Base-by-base conservation (phyloP, 2,113 vertebrate genomes). In the Casuarius casuarius region DNA sequence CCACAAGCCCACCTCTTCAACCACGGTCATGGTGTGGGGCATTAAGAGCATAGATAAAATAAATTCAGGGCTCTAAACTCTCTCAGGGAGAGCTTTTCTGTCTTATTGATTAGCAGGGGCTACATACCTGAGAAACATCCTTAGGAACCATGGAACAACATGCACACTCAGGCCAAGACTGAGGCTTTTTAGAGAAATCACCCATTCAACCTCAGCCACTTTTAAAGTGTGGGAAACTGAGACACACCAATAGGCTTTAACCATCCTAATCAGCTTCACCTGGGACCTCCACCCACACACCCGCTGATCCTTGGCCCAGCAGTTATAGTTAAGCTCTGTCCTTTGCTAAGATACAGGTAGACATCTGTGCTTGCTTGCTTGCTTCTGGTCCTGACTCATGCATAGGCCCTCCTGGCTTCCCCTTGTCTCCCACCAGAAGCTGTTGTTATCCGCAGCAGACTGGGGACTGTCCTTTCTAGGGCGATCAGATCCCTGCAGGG, bases 351-450 rank as follows among this genome's bases (percentile, higher is more conserved):
- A 16, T 59, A 31, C 10, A 20, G 29, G 29, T 59, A 33, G 29
- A 19, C 19, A 1, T 12, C 20, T 12, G 3, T 1, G 10, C 0
- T 0, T 8, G 4, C 12, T 0, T 7, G 4, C 12, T 0, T 7
- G 9, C 0, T 62, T 61, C 16, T 79, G 49, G 10, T 61, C 4
- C 6, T 46, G 23, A 12, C 1, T 10, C 3, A 31, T 3, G 8
- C 17, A 2, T 66, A 59, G 28, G 9, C 4, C 3, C 56, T 62
- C 0, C 1, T 14, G 22, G 19, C 0, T 21, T 65, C 8, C 7
- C 3, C 0, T 2, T 12, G 5, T 5, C 9, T 33, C 26, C 35
- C 82, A 9, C 6, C 33, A 28, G 10, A 33, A 4, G 0, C 13
- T 5, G 2, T 12, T 29, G 8, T 8, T 17, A 5, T 44, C 6